A percentile compares a stretch with the other conserved stretches of the same genome.
phyloP scores from a whole-genome alignment of 2,113 vertebrate genomes.

The Prionailurus viverrinus region DNA sequence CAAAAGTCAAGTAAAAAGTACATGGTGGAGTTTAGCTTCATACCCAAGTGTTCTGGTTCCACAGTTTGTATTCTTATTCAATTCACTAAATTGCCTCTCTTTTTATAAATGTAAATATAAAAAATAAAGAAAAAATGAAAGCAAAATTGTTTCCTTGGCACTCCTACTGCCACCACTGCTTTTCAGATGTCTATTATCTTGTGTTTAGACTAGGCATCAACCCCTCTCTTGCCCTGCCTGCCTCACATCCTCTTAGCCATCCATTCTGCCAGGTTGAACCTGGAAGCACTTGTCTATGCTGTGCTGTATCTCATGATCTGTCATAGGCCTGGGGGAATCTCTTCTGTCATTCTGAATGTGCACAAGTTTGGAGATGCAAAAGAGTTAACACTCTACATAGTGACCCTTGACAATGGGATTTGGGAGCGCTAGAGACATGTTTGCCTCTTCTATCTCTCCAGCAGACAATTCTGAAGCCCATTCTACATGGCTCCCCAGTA shows the following conservation, averaged over 20 bases:
- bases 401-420: background rate
- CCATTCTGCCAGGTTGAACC: background rate
- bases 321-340: background rate
- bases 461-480: background rate
- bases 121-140: background rate
- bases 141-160: background rate
- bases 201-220: background rate
- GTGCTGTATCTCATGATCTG: background rate
- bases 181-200: background rate
- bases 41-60: background rate
- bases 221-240: background rate
- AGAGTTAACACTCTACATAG: background rate
- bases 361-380: background rate
- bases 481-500: background rate
- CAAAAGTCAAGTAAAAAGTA: background rate
- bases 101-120: constrained; percentile 2
- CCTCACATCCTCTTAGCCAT: background rate
- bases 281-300: background rate
- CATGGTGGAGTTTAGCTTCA: background rate
- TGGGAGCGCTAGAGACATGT: background rate
- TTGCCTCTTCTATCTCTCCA: background rate
- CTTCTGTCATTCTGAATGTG: background rate
- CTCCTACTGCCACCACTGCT: background rate
- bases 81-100: background rate
- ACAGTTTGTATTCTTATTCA: background rate